Evolutionary conservation across 2,113 vertebrate species (phyloP), one percentile per base, ranked within the genome.

Genomic region (Vidua chalybeata): DNA sequence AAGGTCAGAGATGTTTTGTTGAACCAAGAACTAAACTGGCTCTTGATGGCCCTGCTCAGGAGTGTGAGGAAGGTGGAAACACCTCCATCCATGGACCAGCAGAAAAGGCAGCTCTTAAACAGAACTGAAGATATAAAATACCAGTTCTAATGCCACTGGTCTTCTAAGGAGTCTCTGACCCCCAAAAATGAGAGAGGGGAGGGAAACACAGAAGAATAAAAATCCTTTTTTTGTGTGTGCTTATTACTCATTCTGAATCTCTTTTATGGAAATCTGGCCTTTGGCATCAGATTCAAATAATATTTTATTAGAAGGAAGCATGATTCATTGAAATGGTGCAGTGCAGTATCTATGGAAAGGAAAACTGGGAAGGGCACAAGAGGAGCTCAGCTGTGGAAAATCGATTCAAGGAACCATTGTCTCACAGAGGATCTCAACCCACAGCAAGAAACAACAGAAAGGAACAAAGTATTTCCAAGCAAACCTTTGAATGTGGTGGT

Each of bases 271-370:
- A 91, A 87, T 84, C 73, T 87, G 90, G 66, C 39, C 62, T 74
- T 92, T 92, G 92, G 78, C 84, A 49, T 39, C 15, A 26, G 74
- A 28, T 49, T 83, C n/a, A 18, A 84, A 58, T 91, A 81, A 85
- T 95, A 64, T 96, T 97, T 97, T 93, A 95, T 96, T 39, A 95
- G 94, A 78, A 90, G 95, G 95, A 94, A 93, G 19, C 92, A 84
- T 89, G 87, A 88, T 79, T 81, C 84, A 94, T 28, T 84, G 81
- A 51, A 84, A 52, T 68, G 72, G 55, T 58, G 75, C 87, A 11
- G 35, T 86, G 59, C 8, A n/a, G 77, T 55, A 52, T 92, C 76
- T 87, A 6, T 52, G 92, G 58, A 87, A 90, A 92, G 82, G 84
- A 92, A 86, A 88, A 58, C 80, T 90, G 93, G 86, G 91, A 69